phyloP scores from a whole-genome alignment of 2,888 invertebrate species.

The Xestobium rufovillosum region DNA sequence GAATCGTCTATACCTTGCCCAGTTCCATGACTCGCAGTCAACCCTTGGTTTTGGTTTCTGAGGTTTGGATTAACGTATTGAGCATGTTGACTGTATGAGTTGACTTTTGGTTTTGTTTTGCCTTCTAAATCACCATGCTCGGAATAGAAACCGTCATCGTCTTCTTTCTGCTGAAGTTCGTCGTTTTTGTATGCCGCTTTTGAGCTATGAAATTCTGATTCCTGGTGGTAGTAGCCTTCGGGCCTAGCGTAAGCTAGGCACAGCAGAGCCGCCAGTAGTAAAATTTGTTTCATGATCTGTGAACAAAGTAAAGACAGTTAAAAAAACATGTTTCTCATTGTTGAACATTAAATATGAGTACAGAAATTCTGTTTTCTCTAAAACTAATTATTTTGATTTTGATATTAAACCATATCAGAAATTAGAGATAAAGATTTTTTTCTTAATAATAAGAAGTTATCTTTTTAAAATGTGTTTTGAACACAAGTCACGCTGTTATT shows the following conservation, averaged over 20 bases:
- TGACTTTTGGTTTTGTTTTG: slow-evolving; percentile 33
- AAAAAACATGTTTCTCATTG: slow-evolving; percentile 10
- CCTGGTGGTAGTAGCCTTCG: slow-evolving; percentile 38
- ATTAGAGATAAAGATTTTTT: no score
- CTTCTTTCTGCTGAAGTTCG: slow-evolving; percentile 39
- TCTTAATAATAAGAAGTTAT: no score
- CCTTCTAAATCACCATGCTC: slow-evolving; percentile 40
- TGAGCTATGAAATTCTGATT: slow-evolving; percentile 40
- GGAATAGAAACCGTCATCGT: slow-evolving; percentile 39
- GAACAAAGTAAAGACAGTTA: neutral
- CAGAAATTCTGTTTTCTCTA: slow-evolving; percentile 1
- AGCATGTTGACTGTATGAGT: slow-evolving; percentile 37
- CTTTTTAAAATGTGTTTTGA: no score
- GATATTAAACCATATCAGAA: neutral
- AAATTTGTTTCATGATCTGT: slow-evolving; percentile 24
- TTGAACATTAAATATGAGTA: slow-evolving; percentile 5
- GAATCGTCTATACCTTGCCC: neutral
- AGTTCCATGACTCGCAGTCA: no score
- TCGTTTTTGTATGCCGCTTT: slow-evolving; percentile 38
- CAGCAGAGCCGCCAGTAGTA: slow-evolving; percentile 24
- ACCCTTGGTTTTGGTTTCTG: slow-evolving; percentile 13
- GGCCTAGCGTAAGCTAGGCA: slow-evolving; percentile 27
- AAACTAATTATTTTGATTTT: slow-evolving; percentile 4
- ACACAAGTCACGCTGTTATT: no score
- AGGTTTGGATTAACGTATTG: slow-evolving; percentile 39